Evolutionary conservation across 2,113 vertebrate genomes (phyloP), one percentile per base, ranked within the genome.

Genomic region (Alexandromys fortis): DNA sequence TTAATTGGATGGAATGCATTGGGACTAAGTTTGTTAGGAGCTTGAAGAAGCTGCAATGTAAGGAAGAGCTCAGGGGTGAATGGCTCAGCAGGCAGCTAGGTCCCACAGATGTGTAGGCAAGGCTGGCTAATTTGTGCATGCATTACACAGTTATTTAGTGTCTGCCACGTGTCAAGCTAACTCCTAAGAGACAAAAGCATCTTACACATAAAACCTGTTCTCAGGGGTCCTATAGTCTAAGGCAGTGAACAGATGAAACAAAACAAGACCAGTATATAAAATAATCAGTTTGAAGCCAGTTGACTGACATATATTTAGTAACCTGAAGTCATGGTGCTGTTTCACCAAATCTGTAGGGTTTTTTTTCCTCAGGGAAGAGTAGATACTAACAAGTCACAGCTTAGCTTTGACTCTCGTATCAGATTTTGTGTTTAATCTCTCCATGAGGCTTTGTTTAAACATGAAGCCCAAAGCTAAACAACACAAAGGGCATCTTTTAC

Each of bases 391-490:
- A 96, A 95, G 82, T 45, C 38, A 47, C 52, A 96, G 22, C 21
- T 95, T 92, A 90, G 19, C n/a, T 94, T 47, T 92, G 33, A 35
- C 22, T 93, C 4, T 79, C n/a, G 88, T 22, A 81, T 89, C 92
- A 86, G 4, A 75, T 89, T 92, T 93, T 55, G 3, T 6, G 30
- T 81, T 91, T 93, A 92, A 38, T 77, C 49, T 72, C 17, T 63
- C 61, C 17, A 61, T 72, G 67, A 95, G 4, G 7, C 16, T 45
- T 85, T 83, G 35, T 63, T 24, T 55, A 68, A 61, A 78, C 7
- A 85, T 89, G 3, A 12, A 28, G 77, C 55, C 33, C 35, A 49
- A 72, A 73, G 52, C 76, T 96, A 92, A 94, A 95, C 12, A 38
- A 93, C 16, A 28, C 30, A 81, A 95, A 90, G 45, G 47, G 2